Percentiles rank a stretch among this genome's conserved stretches.
Conservation (phyloP, 1,140 invertebrate species). For the Linepithema humile region DNA sequence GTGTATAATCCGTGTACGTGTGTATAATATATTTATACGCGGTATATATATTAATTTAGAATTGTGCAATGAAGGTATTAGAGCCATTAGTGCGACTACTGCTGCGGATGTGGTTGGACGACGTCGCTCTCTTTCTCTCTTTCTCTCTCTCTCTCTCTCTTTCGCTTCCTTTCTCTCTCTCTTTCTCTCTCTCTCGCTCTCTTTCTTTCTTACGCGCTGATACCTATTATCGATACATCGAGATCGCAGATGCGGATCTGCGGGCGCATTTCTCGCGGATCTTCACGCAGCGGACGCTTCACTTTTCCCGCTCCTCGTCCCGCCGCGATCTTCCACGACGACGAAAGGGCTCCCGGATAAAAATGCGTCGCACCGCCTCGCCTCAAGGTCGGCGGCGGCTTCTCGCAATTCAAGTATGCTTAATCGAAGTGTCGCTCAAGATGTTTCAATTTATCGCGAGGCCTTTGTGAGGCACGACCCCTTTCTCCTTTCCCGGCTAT, state of each 20-base stretch:
- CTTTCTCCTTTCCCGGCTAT: slow-evolving; percentile 32
- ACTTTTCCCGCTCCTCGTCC: neutral
- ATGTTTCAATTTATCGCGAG: slow-evolving; percentile 33
- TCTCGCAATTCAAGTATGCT: slow-evolving; percentile 31
- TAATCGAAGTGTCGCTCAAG: slow-evolving; percentile 22
- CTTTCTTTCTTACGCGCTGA: neutral
- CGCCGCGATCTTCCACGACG: neutral
- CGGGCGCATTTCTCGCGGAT: neutral
- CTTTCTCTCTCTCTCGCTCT: neutral
- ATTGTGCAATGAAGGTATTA: slow-evolving; percentile 78
- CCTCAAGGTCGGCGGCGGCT: slow-evolving; percentile 9
- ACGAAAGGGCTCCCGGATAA: neutral
- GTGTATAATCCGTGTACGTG: slow-evolving; percentile 8
- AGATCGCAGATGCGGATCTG: neutral
- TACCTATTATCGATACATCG: slow-evolving; percentile 18
- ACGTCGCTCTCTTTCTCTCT: slow-evolving; percentile 54
- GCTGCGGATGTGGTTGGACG: slow-evolving; percentile 75
- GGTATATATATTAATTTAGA: slow-evolving; percentile 74
- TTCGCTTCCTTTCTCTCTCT: neutral
- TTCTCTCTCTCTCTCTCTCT: neutral
- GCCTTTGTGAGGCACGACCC: slow-evolving; percentile 41
- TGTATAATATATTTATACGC: slow-evolving; percentile 57
- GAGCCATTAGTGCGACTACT: slow-evolving; percentile 78
- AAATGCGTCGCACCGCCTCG: slow-evolving; percentile 23
- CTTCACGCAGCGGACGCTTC: neutral